A percentile compares a stretch with the other conserved stretches of the same genome.
Conservation (phyloP, 2,113 vertebrate species). For the Lepisosteus oculatus region DNA sequence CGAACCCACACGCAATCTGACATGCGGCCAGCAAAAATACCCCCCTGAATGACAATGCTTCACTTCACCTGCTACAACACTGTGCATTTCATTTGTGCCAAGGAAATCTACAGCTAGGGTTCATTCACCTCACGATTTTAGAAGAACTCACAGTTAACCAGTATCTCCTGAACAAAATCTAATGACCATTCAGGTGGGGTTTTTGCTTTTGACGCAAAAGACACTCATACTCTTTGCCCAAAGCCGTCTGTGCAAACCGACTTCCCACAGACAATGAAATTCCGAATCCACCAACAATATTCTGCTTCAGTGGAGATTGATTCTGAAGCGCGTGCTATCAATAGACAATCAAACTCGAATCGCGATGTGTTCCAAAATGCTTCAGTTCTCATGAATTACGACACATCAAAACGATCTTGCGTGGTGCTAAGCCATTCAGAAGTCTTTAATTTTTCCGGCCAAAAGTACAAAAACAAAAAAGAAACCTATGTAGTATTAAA, state of each 20-base stretch:
- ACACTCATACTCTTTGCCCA: conserved; percentile 57
- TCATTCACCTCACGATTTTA: conserved; percentile 91
- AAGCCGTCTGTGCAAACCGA: conserved; percentile 65
- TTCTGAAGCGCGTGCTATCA: conserved; percentile 72
- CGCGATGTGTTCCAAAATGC: conserved; percentile 72
- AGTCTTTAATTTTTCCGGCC: conserved; percentile 16
- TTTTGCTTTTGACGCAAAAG: conserved; percentile 61
- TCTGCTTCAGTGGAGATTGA: conserved; percentile 73
- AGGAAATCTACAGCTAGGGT: conserved; percentile 93
- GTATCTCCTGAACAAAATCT: conserved; percentile 75
- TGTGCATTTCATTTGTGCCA: conserved; percentile 96
- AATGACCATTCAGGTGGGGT: conserved; percentile 78
- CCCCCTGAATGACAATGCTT: conserved; percentile 93
- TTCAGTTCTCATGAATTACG: conserved; percentile 56
- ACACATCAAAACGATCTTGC: conserved; percentile 55
- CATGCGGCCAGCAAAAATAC: conserved; percentile 98
- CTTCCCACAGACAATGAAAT: conserved; percentile 69
- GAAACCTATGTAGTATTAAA: neutral
- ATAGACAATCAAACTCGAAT: conserved; percentile 73
- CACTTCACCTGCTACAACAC: conserved; percentile 96
- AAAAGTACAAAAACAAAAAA: neutral
- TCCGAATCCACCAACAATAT: conserved; percentile 67
- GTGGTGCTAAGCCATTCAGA: conserved; percentile 50
- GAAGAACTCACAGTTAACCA: conserved; percentile 86
- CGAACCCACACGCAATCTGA: conserved; percentile 98